Conservation (phyloP, 2,888 invertebrate genomes). For the Drosophila melanocephala region DNA sequence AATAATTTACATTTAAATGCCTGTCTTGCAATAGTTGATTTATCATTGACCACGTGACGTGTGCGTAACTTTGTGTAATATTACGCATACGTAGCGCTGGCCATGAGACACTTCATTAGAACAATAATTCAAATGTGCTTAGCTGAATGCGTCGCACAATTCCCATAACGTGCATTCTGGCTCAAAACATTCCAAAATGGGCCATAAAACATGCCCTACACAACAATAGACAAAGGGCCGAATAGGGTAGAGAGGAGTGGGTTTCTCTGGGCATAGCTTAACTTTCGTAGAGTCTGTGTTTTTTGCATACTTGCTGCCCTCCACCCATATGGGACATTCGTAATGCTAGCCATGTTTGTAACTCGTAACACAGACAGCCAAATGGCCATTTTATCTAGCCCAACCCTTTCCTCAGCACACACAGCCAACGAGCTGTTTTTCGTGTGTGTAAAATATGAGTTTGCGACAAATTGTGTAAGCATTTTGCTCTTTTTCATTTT, state of each 20-base stretch:
- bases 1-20: conserved; percentile 4
- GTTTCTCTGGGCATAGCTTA: neutral
- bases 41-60: conserved; percentile 15
- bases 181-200: conserved; percentile 51
- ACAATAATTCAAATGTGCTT: conserved; percentile 62
- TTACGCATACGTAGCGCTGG: conserved; percentile 32
- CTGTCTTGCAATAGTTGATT: neutral
- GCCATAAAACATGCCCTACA: conserved; percentile 53
- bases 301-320: neutral
- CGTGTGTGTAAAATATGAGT: conserved; percentile 17
- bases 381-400: conserved; percentile 22
- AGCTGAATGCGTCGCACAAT: conserved; percentile 50
- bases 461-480: conserved; percentile 35
- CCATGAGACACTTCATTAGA: conserved; percentile 7
- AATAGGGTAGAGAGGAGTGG: neutral
- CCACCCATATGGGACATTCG: neutral
- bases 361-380: conserved; percentile 19
- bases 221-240: conserved; percentile 8
- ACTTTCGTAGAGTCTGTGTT: conserved; percentile 16
- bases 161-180: conserved; percentile 62
- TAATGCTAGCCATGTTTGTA: conserved; percentile 21
- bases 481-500: conserved; percentile 29
- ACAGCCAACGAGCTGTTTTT: conserved; percentile 2
- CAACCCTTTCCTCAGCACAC: too few species aligned
- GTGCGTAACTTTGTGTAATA: conserved; percentile 22